Conservation (phyloP, 1,140 invertebrate genomes). For the Drosophila lacertosa region DNA sequence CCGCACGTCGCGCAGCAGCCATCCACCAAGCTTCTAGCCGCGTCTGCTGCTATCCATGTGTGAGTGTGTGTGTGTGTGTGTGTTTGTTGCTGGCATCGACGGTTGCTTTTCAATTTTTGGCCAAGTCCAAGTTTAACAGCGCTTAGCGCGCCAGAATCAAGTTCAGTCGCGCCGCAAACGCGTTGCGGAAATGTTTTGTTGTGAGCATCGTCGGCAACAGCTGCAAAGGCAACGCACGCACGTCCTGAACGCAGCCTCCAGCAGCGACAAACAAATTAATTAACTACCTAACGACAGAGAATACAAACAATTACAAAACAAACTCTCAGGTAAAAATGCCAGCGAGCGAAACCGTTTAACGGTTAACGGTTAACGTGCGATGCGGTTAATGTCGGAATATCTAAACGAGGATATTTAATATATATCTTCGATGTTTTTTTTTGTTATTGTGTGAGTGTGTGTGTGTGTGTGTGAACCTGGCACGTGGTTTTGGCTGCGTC, state of each 20-base stretch:
- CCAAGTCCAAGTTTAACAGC: constrained; percentile 82
- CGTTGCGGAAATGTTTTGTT: constrained; percentile 79
- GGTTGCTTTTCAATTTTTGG: constrained; percentile 63
- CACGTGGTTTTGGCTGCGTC: constrained; percentile 53
- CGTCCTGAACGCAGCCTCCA: neutral
- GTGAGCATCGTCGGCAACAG: constrained; percentile 59
- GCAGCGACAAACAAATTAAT: neutral
- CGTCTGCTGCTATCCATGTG: constrained; percentile 17
- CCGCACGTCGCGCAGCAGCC: neutral
- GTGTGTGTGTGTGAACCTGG: constrained; percentile 35
- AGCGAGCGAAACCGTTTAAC: constrained; percentile 14
- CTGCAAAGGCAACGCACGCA: constrained; percentile 31
- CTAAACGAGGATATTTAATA: neutral
- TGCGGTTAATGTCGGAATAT: constrained; percentile 7
- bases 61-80: neutral
- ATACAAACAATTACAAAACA: no score
- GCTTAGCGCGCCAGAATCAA: constrained; percentile 79
- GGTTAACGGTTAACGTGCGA: constrained; percentile 4
- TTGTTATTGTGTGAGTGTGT: constrained; percentile 15
- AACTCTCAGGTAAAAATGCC: constrained; percentile 28
- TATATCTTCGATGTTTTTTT: neutral
- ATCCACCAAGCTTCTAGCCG: constrained; percentile 35
- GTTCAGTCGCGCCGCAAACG: constrained; percentile 83
- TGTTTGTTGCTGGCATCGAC: constrained; percentile 32
- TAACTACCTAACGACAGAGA: neutral